These are phyloP conservation scores for Euphonia xanthogaster DNA, from an alignment of 2,797 vertebrate genomes.

Conservation along the genomic window DNA sequence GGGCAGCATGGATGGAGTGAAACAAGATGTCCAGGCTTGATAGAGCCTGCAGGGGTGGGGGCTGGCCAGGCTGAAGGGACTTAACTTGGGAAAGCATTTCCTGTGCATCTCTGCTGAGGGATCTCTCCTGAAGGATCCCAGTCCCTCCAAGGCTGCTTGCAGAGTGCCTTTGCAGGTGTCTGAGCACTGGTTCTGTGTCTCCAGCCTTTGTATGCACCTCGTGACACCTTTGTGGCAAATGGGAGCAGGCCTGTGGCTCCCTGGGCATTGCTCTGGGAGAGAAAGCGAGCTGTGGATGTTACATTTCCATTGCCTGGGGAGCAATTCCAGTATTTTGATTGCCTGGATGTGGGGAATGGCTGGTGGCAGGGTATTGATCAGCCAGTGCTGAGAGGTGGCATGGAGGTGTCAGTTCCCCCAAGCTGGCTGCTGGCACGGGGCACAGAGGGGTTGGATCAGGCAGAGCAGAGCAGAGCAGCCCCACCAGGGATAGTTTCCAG, in stretches of 20 bases:
- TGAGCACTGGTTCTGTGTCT: fast-evolving
- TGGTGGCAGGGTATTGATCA: not conserved
- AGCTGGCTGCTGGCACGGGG: not conserved
- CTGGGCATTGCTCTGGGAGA: not conserved
- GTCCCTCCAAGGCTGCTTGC: not conserved
- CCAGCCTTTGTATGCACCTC: not conserved
- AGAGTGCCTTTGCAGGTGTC: not conserved
- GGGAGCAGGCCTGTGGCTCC: not conserved
- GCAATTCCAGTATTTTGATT: not conserved
- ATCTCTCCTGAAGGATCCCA: not conserved
- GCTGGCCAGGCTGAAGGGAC: not conserved
- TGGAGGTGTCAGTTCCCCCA: not conserved
- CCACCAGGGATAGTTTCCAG: not conserved
- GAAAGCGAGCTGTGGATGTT: not conserved
- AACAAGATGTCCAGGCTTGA: not conserved
- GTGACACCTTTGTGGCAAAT: not conserved
- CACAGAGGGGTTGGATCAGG: fast-evolving
- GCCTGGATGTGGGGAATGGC: not conserved
- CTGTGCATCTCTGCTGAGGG: not conserved
- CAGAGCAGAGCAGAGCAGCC: not conserved
- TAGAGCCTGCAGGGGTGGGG: not conserved
- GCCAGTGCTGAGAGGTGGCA: not conserved
- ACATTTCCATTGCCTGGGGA: not conserved
- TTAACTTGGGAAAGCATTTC: not conserved
- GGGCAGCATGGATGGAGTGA: not conserved